phyloP scores from a whole-genome alignment of 2,888 invertebrate species.

The Agrochola lychnidis region DNA sequence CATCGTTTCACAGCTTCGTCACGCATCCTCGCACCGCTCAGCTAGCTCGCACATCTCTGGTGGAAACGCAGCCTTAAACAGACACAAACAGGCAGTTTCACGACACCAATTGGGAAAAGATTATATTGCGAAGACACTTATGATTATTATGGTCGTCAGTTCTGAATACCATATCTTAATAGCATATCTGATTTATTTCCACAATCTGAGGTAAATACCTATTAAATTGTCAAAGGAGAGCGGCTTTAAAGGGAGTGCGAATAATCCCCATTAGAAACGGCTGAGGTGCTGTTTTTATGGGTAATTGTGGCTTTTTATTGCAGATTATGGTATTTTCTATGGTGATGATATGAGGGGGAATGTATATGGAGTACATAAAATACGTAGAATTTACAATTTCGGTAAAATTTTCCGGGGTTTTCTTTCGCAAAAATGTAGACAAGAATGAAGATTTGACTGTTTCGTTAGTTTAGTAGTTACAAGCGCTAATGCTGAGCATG shows the following conservation, averaged over 20 bases:
- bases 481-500: too few species aligned
- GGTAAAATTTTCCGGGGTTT: background rate
- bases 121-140: background rate
- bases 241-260: constrained; percentile 46
- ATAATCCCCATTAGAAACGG: constrained; percentile 56
- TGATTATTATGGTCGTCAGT: constrained; percentile 10
- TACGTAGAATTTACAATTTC: constrained; percentile 25
- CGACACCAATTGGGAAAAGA: too few species aligned
- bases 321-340: constrained; percentile 54
- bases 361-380: constrained; percentile 9
- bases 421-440: background rate
- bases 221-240: constrained; percentile 53
- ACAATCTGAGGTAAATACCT: constrained; percentile 43
- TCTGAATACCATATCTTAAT: constrained; percentile 26
- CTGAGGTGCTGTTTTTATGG: constrained; percentile 59
- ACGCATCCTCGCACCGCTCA: too few species aligned
- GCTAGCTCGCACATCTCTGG: too few species aligned
- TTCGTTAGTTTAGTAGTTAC: background rate
- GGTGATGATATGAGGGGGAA: constrained; percentile 35
- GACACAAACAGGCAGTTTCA: too few species aligned
- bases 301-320: constrained; percentile 55
- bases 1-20: too few species aligned
- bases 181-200: constrained; percentile 46
- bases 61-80: too few species aligned
- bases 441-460: background rate